Base-by-base conservation (phyloP, 2,888 invertebrate species). In the Chymomyza caudatula region DNA sequence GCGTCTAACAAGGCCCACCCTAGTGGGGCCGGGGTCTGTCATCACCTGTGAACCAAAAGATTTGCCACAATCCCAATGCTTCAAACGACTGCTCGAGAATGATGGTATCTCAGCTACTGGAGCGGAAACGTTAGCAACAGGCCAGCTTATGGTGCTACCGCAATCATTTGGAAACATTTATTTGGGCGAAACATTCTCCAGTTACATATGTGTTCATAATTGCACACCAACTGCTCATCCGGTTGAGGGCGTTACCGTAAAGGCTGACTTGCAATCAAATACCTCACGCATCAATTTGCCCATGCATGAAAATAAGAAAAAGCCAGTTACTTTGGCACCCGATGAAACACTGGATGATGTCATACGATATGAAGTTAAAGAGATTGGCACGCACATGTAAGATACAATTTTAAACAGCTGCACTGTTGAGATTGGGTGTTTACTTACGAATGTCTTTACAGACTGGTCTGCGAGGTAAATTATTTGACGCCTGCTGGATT, bases 341-440 rank as follows among this genome's bases (percentile, higher is more conserved):
- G 96, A 96, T 83, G 94, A 95, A 87, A 98, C 97, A 11, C 92
- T 98, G 15, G 97, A 98, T 91, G 96, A 98, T 91, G 96, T 99
- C 42, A 97, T 99, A 87, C 96, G 97, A 87, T 98, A 99, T 91
- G 99, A 99, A 93, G 98, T 99, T n/a, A 99, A 98, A 91, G 99
- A 99, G 92, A 94, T 98, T 77, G 99, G 99, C 49, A 97, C 97
- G 53, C 99, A 99, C 89, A 98, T 99, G 96, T 96, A 91, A 90
- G 93, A 87, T 67, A 69, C n/a, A 4, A 3, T 6, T 57, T 54
- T 3, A 23, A 0, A n/a, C 19, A 42, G 11, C 19, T 49, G 22
- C 13, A 11, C 23, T 8, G 22, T 23, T 23, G 53, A 37, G 11
- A 15, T 52, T 8, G 2, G 22, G 1, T 49, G 1, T 17, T 52